phyloP scores from a whole-genome alignment of 2,797 vertebrate species.

The Rousettus madagascariensis region DNA sequence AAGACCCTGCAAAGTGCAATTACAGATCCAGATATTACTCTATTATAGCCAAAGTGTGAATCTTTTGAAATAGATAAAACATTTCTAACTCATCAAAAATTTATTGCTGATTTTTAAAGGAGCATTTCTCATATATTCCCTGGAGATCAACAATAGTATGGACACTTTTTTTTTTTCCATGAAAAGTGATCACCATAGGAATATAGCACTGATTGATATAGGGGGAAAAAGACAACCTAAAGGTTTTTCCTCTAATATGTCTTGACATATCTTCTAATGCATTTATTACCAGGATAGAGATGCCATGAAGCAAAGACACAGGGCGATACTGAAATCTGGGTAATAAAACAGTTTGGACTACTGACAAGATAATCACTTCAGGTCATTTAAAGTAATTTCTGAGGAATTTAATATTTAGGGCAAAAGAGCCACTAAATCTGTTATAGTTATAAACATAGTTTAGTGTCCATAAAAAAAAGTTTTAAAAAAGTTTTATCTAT shows the following conservation, averaged over 20 bases:
- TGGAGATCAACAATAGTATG: neutral
- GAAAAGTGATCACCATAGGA: neutral
- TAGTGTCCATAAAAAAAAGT: neutral
- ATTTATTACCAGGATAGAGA: neutral
- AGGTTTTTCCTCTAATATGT: neutral
- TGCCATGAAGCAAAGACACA: neutral
- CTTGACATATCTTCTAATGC: neutral
- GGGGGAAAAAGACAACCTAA: neutral
- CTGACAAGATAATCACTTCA: neutral
- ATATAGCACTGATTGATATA: neutral
- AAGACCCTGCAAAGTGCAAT: neutral
- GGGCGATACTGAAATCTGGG: neutral
- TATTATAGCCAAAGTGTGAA: neutral
- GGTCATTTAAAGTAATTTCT: neutral
- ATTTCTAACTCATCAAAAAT: constrained; percentile 22
- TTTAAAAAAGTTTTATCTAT: neutral
- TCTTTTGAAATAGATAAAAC: constrained; percentile 31
- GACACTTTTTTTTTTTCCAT: neutral
- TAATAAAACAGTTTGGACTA: neutral
- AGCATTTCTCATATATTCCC: neutral
- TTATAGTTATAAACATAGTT: neutral
- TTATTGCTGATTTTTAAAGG: neutral
- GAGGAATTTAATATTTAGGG: neutral
- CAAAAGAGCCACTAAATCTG: neutral
- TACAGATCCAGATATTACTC: neutral